Percentiles rank a stretch among this genome's conserved stretches.
Conservation (phyloP, 2,888 invertebrate genomes). For the Chesias legatella region DNA sequence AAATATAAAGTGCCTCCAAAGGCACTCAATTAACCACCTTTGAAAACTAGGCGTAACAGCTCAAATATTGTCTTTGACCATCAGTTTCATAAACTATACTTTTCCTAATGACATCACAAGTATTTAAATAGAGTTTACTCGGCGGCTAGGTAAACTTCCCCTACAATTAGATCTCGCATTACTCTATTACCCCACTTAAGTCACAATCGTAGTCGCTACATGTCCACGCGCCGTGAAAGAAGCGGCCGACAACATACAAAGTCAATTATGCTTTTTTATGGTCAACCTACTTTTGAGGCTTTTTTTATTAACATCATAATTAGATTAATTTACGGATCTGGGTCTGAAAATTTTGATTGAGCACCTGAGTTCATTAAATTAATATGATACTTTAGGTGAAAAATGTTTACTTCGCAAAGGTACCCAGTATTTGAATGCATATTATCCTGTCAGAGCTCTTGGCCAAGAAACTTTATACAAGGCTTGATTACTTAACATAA, state of each 20-base stretch:
- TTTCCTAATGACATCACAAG: too few species aligned
- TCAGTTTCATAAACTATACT: too few species aligned
- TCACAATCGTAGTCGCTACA: constrained; percentile 17
- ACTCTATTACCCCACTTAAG: constrained; percentile 20
- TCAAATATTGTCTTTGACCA: too few species aligned
- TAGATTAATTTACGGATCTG: constrained; percentile 13
- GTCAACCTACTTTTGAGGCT: constrained; percentile 24
- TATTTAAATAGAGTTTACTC: neutral
- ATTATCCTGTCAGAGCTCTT: too few species aligned
- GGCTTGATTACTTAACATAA: too few species aligned
- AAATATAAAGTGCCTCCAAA: too few species aligned
- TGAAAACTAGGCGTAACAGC: too few species aligned
- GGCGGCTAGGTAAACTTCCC: neutral
- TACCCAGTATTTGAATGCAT: too few species aligned
- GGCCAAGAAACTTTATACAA: too few species aligned
- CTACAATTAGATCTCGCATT: constrained; percentile 12
- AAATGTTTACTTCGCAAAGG: too few species aligned
- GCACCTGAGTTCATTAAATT: neutral
- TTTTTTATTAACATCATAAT: constrained; percentile 21
- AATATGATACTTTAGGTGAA: too few species aligned
- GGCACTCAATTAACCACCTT: too few species aligned
- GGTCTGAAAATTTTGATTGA: constrained; percentile 9
- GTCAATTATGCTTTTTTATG: constrained; percentile 30
- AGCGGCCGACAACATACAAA: constrained; percentile 23
- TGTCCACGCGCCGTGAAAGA: constrained; percentile 29